phyloP scores from a whole-genome alignment of 2,113 vertebrate species.

The Passer domesticus region DNA sequence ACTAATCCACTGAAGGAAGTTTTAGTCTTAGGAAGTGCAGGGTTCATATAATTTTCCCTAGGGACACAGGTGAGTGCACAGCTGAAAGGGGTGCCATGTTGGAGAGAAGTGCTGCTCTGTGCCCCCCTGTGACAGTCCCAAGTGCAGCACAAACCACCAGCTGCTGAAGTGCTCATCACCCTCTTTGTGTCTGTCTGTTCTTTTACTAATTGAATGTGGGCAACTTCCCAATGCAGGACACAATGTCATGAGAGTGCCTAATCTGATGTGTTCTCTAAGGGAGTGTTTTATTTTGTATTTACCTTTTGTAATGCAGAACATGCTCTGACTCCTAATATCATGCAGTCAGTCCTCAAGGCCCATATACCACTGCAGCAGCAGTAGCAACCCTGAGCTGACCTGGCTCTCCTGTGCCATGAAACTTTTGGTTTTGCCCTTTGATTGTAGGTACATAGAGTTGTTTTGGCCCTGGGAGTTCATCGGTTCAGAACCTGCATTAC shows the following conservation, averaged over 20 bases:
- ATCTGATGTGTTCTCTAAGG: background rate
- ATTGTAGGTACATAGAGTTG: background rate
- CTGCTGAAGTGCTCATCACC: background rate
- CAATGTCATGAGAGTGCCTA: background rate
- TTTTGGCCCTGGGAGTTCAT: background rate
- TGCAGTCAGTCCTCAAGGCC: background rate
- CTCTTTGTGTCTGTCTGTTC: background rate
- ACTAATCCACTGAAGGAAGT: background rate
- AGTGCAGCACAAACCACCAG: background rate
- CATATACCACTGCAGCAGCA: background rate
- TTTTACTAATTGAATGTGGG: background rate
- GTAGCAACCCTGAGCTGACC: background rate
- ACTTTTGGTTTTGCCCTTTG: background rate
- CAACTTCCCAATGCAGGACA: background rate
- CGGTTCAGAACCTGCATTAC: background rate
- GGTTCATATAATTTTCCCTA: background rate
- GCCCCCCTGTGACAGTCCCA: fast-evolving
- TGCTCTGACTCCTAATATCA: background rate
- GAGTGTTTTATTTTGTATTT: background rate
- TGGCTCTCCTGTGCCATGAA: background rate
- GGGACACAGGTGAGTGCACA: background rate
- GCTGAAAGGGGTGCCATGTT: background rate
- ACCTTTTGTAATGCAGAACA: background rate
- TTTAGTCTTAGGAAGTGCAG: background rate
- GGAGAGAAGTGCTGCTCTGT: background rate